These are phyloP conservation scores for Parnassius glacialis DNA, from an alignment of 2,888 invertebrate genomes.

Conservation along the genomic window DNA sequence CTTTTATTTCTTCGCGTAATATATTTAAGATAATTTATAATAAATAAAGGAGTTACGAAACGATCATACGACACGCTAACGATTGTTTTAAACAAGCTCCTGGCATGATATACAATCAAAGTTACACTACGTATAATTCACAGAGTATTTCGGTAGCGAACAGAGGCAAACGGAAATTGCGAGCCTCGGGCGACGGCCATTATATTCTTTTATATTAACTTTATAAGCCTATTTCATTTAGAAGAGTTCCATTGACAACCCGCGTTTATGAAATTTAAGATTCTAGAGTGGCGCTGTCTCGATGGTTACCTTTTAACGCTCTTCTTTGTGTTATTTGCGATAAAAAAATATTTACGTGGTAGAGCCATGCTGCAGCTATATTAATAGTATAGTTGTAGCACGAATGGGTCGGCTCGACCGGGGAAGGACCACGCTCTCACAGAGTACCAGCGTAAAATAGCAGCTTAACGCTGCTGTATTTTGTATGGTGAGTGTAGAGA, in stretches of 20 bases:
- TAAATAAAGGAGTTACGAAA: conserved; percentile 43
- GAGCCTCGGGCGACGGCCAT: conserved; percentile 50
- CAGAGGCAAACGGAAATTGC: conserved; percentile 58
- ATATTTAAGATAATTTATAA: conserved; percentile 31
- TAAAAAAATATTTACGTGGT: no score
- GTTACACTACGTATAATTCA: conserved; percentile 44
- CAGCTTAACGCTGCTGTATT: no score
- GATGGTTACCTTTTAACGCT: not conserved
- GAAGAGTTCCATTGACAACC: conserved; percentile 1
- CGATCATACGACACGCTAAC: conserved; percentile 52
- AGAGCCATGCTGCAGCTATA: no score
- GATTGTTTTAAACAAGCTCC: conserved; percentile 55
- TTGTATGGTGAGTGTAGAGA: no score
- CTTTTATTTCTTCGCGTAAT: conserved; percentile 11
- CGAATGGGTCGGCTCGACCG: no score
- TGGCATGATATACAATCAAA: conserved; percentile 57
- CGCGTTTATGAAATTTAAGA: conserved; percentile 8
- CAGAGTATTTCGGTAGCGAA: conserved; percentile 49
- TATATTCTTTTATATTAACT: conserved; percentile 57
- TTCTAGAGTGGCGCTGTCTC: not conserved
- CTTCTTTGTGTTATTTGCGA: no score
- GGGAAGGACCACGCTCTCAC: no score
- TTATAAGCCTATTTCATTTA: conserved; percentile 34
- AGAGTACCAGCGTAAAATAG: no score
- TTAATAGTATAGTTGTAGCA: no score